Conservation (phyloP, 2,797 vertebrate species). For the Harpagifer antarcticus region DNA sequence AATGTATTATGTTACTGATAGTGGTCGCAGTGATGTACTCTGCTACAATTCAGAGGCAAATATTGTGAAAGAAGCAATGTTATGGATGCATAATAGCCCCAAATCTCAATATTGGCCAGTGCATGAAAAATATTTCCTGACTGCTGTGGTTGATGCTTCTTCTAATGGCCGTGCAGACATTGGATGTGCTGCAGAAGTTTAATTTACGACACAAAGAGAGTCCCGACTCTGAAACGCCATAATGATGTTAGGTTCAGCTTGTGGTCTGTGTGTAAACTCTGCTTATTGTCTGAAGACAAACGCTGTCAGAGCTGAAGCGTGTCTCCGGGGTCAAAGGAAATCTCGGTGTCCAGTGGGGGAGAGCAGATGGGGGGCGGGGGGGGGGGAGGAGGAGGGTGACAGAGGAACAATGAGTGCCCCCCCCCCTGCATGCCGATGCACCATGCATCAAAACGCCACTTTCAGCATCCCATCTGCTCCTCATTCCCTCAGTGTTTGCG, state of each 20-base stretch:
- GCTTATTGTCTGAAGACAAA: constrained; percentile 48
- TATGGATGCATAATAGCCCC: no score
- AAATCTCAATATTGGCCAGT: no score
- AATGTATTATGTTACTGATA: no score
- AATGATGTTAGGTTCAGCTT: constrained; percentile 5
- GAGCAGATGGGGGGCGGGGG: constrained; percentile 77
- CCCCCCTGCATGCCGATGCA: constrained; percentile 74
- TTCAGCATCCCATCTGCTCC: constrained; percentile 82
- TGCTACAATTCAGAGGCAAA: no score
- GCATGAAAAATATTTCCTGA: background rate
- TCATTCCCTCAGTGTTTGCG: constrained; percentile 70
- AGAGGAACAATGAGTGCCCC: constrained; percentile 74
- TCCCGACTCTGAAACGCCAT: background rate
- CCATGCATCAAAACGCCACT: constrained; percentile 68
- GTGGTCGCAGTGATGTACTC: no score
- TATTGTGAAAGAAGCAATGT: no score
- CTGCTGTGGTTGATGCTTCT: background rate
- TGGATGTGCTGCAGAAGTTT: constrained; percentile 1
- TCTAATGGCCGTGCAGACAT: no score
- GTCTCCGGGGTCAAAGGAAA: constrained; percentile 44
- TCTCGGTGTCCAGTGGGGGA: constrained; percentile 43
- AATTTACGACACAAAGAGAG: constrained; percentile 19
- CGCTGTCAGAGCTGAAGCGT: constrained; percentile 57
- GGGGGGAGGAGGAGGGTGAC: constrained; percentile 57
- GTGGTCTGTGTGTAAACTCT: constrained; percentile 42